Base-by-base conservation (phyloP, 2,888 invertebrate species). In the Yponomeuta cagnagella region DNA sequence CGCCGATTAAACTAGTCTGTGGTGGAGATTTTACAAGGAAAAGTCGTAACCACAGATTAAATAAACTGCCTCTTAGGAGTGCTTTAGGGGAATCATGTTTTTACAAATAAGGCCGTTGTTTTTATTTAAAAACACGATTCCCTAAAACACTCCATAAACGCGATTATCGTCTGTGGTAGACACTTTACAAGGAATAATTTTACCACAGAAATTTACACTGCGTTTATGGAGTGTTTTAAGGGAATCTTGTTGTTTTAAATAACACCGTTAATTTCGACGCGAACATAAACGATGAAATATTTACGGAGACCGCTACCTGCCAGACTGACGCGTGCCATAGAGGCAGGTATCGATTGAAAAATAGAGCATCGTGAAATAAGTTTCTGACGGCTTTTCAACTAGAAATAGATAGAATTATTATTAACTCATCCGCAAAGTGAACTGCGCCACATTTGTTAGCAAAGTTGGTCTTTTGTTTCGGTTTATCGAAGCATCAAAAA, bases 401-500 rank as follows among this genome's bases (percentile, higher is more conserved):
- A 58, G 52, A 58, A 58, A 58, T 58, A 58, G 52, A 58, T 15
- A 58, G 52, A 12, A 58, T 58, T 58, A 58, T 64, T 64, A 64
- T 64, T 64, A 64, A 64, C 1, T 64, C 64, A 64, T 43, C 67
- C 3, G n/a, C 8, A 67, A 64, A 67, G 43, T 30, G 12, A 67
- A 43, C 12, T 33, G 30, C 1, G 12, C 31, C 33, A 10, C 8
- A 52, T 31, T 31, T 23, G 30, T 63, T 63, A 73, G 75, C 73
- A 75, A 74, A 75, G 76, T 78, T 74, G 72, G 72, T 72, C 71
- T 74, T 75, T 74, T 72, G 74, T 74, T 76, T 73, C 71, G 74
- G 73, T 76, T 76, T 74, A 77, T 76, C 74, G 74, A 71, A 37
- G 33, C 75, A 75, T 75, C 76, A 75, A 76, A 78, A 77, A 75